Base-by-base conservation (phyloP, 2,888 invertebrate species). In the Chironomus tentans region DNA sequence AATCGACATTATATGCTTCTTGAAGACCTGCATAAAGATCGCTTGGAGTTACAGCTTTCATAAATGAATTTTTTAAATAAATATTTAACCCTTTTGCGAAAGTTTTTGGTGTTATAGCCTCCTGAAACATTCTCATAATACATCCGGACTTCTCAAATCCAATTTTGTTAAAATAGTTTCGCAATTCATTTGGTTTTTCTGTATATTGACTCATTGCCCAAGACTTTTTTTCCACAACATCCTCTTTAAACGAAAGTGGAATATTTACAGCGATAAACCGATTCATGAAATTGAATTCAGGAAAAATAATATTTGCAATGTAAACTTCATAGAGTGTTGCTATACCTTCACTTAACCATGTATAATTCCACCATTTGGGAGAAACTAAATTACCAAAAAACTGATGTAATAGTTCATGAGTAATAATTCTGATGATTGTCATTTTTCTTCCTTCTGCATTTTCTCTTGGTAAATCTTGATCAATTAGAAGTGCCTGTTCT, bases 361-460 rank as follows among this genome's bases (percentile, higher is more conserved):
- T 85, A 78, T 85, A 87, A 0, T 86, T 85, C 90, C 90, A 91
- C 82, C 89, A 90, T 3, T 83, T 80, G 0, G 88, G 87, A 0
- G 89, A 87, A 5, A 91, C 87, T 79, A 88, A 85, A 79, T 91
- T 88, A 0, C 91, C 91, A 79, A 91, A 91, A 91, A 91, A 91
- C 86, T 88, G 88, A 80, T 92, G 92, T 0, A 83, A 82, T 75
- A 86, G 10, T 78, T 86, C 86, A 79, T 86, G 86, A 68, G 84
- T 83, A 62, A 86, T 85, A 77, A 86, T 84, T 7, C 85, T 82
- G 3, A 83, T 85, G 12, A 86, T 83, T 78, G 82, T 83, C 78
- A 86, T 47, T 70, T 70, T 38, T 15, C 18, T 70, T 4, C 56
- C 18, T 56, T 65, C 21, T 56, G 18, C n/a, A 56, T 56, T 56